phyloP scores from a whole-genome alignment of 2,113 vertebrate species.

The Galemys pyrenaicus region DNA sequence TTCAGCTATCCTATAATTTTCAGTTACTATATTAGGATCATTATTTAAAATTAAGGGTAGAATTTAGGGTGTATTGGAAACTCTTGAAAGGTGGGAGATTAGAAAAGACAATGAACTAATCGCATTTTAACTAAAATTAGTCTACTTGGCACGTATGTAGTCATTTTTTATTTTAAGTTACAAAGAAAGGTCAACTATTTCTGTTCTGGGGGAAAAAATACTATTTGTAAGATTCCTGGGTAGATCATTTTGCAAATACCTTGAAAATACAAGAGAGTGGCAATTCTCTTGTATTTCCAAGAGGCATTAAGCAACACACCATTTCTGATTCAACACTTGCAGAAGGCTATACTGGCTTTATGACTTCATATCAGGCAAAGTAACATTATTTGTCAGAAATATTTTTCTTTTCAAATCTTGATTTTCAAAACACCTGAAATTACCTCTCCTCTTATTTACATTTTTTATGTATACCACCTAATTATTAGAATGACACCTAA shows the following conservation, averaged over 20 bases:
- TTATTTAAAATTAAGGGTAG: slow-evolving; percentile 38
- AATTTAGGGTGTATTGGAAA: neutral
- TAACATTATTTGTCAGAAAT: neutral
- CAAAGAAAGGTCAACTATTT: slow-evolving; percentile 48
- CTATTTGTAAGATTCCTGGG: neutral
- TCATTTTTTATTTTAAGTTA: neutral
- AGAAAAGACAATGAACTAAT: neutral
- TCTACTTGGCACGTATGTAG: neutral
- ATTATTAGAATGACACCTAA: neutral
- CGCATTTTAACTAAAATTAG: slow-evolving; percentile 40
- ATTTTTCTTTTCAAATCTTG: neutral
- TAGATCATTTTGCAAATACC: neutral
- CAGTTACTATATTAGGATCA: slow-evolving; percentile 43
- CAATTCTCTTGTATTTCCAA: neutral
- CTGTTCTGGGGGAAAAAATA: neutral
- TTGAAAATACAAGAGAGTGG: too few species aligned
- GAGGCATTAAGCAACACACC: neutral
- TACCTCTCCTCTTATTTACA: neutral
- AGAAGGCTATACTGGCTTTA: neutral
- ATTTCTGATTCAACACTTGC: neutral
- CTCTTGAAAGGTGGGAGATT: neutral
- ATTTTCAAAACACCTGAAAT: neutral
- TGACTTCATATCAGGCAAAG: neutral
- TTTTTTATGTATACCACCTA: neutral
- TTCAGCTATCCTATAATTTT: slow-evolving; percentile 15